Evolutionary conservation across 2,113 vertebrate species (phyloP), one percentile per base, ranked within the genome.

Genomic region (Onychostruthus taczanowskii): DNA sequence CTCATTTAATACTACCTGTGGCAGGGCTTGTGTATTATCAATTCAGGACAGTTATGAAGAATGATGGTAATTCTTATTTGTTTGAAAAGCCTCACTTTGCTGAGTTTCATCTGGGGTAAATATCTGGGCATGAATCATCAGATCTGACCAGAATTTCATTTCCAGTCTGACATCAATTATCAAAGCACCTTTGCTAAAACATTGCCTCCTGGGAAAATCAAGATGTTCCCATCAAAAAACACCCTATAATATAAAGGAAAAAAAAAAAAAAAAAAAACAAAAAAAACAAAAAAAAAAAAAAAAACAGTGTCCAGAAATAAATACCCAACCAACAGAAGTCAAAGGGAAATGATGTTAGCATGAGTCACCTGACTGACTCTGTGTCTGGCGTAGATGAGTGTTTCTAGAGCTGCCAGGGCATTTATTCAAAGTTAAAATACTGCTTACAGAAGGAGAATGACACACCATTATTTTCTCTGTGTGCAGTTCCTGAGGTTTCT

Each of bases 361-460:
- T 92, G 79, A 93, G 53, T 83, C 67, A 88, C 33, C 67, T 82
- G 80, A 88, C 52, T 64, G 30, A 75, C 30, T 63, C 61, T 86
- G 8, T 24, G 20, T 30, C n/a, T 83, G 46, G 20, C 0, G 0
- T 41, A 55, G 56, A 50, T 11, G 18, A 70, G 7, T 4, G 13
- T 47, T 88, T 88, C 58, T 44, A 64, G 66, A 87, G 33, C 26
- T 47, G 47, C 10, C 55, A 63, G 30, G 79, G 26, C 50, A 27
- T 50, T 84, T 74, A 56, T 41, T 77, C 61, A 44, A 9, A 35
- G 28, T 53, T 66, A 69, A 77, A 92, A 80, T 11, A 14, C 16
- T 47, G 13, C 55, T 58, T 75, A 33, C 7, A 49, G 64, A 47
- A 43, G 20, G 24, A n/a, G 23, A 67, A 70, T 62, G 37, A 41